Percentiles rank a stretch among this genome's conserved stretches.
Conservation (phyloP, 2,113 vertebrate genomes). For the Pristiophorus japonicus region DNA sequence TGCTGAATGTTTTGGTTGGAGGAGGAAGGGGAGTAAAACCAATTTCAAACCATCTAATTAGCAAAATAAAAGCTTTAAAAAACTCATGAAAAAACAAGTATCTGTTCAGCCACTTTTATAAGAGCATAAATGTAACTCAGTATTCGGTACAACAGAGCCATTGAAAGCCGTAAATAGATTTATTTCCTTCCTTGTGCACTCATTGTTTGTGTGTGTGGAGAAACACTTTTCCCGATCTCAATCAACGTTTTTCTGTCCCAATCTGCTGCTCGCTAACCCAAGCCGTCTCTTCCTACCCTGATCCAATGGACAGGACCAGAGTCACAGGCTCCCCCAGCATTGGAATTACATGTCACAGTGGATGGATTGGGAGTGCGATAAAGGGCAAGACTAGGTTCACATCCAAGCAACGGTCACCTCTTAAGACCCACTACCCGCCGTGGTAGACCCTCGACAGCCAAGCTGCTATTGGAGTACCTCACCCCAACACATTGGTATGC, state of each 20-base stretch:
- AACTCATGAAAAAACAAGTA: background rate
- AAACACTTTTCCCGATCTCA: background rate
- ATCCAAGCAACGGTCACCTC: background rate
- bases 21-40: background rate
- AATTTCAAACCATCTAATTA: background rate
- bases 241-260: background rate
- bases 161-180: background rate
- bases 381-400: background rate
- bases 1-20: background rate
- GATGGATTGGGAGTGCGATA: background rate
- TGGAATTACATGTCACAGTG: background rate
- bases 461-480: background rate
- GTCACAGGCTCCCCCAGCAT: background rate
- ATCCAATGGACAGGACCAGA: background rate
- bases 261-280: background rate
- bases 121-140: background rate
- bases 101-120: background rate
- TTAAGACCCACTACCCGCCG: background rate
- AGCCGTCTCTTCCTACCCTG: background rate
- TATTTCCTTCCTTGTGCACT: background rate
- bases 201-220: background rate
- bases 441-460: background rate
- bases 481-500: background rate
- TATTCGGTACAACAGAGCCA: background rate
- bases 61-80: background rate